These are phyloP conservation scores for Peucedramus taeniatus DNA, from an alignment of 2,113 vertebrate genomes.

Conservation along the genomic window DNA sequence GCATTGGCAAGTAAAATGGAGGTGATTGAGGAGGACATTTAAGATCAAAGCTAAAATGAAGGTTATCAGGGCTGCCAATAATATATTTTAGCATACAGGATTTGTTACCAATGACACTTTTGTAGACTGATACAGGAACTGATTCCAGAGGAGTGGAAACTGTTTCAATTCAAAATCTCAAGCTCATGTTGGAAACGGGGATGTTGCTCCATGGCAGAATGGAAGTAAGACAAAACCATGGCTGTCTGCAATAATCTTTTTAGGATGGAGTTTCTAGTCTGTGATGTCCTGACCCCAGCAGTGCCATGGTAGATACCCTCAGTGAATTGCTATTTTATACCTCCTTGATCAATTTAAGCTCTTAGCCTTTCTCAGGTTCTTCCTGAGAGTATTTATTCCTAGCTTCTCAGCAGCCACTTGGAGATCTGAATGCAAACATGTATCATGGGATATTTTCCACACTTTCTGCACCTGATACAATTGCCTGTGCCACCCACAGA, in stretches of 20 bases:
- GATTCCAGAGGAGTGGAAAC: not conserved
- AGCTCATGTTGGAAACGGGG: not conserved
- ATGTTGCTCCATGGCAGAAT: not conserved
- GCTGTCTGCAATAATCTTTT: not conserved
- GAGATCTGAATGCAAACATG: not conserved
- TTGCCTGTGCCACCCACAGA: not conserved
- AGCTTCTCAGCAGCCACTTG: not conserved
- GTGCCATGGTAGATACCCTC: not conserved
- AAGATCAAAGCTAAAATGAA: not conserved
- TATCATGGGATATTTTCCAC: not conserved
- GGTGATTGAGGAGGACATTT: not conserved
- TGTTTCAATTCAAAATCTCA: not conserved
- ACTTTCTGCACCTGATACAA: not conserved
- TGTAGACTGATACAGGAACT: not conserved
- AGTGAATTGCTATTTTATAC: not conserved
- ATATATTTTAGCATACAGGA: not conserved
- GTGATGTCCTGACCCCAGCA: accelerated
- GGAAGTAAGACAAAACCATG: not conserved
- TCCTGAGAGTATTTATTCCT: not conserved
- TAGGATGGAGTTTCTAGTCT: not conserved
- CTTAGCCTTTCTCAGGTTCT: not conserved
- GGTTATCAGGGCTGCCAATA: not conserved
- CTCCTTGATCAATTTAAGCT: not conserved
- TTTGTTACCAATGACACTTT: not conserved
- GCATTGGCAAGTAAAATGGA: not conserved